phyloP scores from a whole-genome alignment of 2,797 vertebrate genomes.

The Sebastolobus alascanus region DNA sequence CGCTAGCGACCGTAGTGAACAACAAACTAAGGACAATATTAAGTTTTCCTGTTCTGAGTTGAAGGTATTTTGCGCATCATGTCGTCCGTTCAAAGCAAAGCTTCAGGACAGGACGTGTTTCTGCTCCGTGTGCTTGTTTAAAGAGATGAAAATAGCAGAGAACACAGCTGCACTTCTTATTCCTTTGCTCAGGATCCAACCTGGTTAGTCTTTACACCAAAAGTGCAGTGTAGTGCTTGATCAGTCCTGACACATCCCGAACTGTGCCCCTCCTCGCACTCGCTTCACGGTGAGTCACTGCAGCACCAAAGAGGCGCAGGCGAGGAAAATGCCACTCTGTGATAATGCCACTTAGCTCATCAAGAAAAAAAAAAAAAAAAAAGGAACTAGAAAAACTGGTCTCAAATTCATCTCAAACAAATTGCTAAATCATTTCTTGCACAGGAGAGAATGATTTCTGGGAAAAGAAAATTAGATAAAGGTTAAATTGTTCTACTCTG shows the following conservation, averaged over 20 bases:
- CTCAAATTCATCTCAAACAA: slow-evolving; percentile 6
- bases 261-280: slow-evolving; percentile 32
- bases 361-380: neutral
- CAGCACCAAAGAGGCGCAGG: slow-evolving; percentile 31
- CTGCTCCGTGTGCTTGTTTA: slow-evolving; percentile 30
- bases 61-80: neutral
- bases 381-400: neutral
- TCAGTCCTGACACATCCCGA: slow-evolving; percentile 54
- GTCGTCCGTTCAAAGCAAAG: neutral
- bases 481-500: neutral
- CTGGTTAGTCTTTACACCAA: slow-evolving; percentile 43
- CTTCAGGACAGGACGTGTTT: slow-evolving; percentile 11
- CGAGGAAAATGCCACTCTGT: slow-evolving; percentile 45
- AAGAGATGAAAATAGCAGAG: slow-evolving; percentile 22
- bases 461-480: neutral
- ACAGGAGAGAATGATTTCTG: neutral
- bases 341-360: slow-evolving; percentile 50
- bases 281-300: slow-evolving; percentile 49
- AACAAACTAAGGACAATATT: neutral
- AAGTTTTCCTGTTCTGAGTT: slow-evolving; percentile 7
- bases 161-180: slow-evolving; percentile 38
- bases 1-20: too few species aligned
- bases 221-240: slow-evolving; percentile 34
- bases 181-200: slow-evolving; percentile 32
- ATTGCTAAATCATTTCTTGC: slow-evolving; percentile 3